These are phyloP conservation scores for Drosophila neocordata DNA, from an alignment of 1,140 invertebrate genomes.

Conservation along the genomic window DNA sequence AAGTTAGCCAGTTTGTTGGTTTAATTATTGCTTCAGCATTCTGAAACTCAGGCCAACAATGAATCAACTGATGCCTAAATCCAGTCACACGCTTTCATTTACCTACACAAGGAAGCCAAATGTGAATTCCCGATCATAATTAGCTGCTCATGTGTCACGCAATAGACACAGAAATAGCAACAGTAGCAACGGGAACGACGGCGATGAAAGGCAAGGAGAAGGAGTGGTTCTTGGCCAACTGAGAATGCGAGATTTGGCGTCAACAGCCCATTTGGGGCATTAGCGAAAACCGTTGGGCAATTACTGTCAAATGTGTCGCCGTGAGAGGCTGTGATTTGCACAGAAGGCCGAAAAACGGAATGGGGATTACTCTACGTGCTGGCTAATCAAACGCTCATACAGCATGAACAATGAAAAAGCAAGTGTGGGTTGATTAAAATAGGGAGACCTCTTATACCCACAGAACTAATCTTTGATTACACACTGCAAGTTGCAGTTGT, in stretches of 20 bases:
- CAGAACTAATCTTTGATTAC: not conserved
- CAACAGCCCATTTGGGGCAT: constrained; percentile 78
- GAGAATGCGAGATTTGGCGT: constrained; percentile 70
- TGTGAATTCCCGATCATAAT: constrained; percentile 54
- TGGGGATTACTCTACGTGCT: constrained; percentile 53
- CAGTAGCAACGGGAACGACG: constrained; percentile 13
- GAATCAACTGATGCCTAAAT: constrained; percentile 58
- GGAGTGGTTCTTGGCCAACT: constrained; percentile 26
- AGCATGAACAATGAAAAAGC: constrained; percentile 50
- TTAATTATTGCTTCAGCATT: constrained; percentile 22
- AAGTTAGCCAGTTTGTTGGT: no score
- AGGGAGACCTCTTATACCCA: not conserved
- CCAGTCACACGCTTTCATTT: constrained; percentile 14
- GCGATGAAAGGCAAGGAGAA: constrained; percentile 2
- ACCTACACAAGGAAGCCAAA: constrained; percentile 19
- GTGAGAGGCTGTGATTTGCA: constrained; percentile 24
- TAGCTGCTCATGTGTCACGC: constrained; percentile 72
- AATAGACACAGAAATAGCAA: constrained; percentile 23
- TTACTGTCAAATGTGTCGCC: constrained; percentile 69
- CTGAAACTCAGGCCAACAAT: constrained; percentile 49
- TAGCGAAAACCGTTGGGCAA: constrained; percentile 78
- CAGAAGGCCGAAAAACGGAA: not conserved
- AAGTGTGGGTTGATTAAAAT: constrained; percentile 45
- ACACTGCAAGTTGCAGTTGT: constrained; percentile 17
- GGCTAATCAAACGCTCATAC: constrained; percentile 61